phyloP scores from a whole-genome alignment of 2,888 invertebrate species.

The Andrena camellia region DNA sequence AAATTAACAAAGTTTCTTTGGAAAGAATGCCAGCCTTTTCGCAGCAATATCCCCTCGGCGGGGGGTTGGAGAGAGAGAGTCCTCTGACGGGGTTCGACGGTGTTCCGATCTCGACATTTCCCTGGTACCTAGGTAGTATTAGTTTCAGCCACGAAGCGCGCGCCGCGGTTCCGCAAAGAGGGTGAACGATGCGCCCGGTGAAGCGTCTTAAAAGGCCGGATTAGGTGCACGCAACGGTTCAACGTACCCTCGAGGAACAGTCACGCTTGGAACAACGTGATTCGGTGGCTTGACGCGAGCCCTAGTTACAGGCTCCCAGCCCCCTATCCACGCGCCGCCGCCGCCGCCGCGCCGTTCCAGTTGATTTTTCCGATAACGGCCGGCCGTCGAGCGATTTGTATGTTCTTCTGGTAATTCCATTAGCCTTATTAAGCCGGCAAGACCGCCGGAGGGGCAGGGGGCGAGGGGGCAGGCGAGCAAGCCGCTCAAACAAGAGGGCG shows the following conservation, averaged over 20 bases:
- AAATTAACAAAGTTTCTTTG: no score
- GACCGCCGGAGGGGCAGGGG: background rate
- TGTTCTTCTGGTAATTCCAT: constrained; percentile 62
- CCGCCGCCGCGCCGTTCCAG: background rate
- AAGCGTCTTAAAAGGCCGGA: constrained; percentile 38
- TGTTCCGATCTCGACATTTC: background rate
- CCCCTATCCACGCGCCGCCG: background rate
- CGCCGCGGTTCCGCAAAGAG: background rate
- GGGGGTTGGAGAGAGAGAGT: background rate
- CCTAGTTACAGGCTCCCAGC: constrained; percentile 25
- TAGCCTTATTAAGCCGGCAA: constrained; percentile 62
- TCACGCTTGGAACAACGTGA: constrained; percentile 31
- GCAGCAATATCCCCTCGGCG: background rate
- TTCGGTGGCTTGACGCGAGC: constrained; percentile 20
- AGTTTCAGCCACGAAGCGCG: background rate
- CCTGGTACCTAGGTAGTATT: background rate
- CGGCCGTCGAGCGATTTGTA: constrained; percentile 39
- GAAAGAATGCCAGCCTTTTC: no score
- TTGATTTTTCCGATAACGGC: constrained; percentile 36
- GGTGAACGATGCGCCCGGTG: constrained; percentile 20
- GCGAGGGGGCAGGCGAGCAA: background rate
- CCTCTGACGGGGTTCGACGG: background rate
- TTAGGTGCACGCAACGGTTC: constrained; percentile 52
- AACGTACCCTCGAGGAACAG: constrained; percentile 40
- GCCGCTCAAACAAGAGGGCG: constrained; percentile 3